A percentile compares a stretch with the other conserved stretches of the same genome.
These are phyloP conservation scores for Alloscopus bannaensis DNA, from an alignment of 2,888 invertebrate genomes.

Conservation along the genomic window DNA sequence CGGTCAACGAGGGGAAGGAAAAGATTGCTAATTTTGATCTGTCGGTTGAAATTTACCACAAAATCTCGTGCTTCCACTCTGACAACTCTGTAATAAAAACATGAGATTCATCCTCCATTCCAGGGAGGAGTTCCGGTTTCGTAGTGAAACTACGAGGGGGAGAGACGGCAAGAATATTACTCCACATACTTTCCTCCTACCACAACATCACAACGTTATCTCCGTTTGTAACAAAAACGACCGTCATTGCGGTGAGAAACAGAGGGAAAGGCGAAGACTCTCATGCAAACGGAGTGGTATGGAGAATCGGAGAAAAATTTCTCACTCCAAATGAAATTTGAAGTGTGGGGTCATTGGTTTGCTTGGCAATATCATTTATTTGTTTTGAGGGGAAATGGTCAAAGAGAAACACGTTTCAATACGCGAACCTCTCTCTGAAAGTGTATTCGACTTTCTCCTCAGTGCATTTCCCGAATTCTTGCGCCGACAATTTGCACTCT, in stretches of 20 bases:
- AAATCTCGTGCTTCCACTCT: conserved; percentile 19
- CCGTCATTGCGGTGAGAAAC: neutral
- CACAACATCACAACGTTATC: neutral
- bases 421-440: no score
- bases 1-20: neutral
- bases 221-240: neutral
- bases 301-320: neutral
- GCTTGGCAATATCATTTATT: no score
- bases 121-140: neutral
- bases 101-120: no score
- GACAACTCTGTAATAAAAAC: neutral
- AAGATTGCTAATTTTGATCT: conserved; percentile 23
- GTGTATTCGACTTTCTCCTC: no score
- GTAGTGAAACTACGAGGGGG: neutral
- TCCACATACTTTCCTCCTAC: neutral
- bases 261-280: neutral
- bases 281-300: neutral
- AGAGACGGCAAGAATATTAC: neutral
- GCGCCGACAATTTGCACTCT: no score
- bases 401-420: no score
- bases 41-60: neutral
- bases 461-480: no score
- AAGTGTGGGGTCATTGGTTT: no score
- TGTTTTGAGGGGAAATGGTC: no score
- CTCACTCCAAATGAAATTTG: neutral